Conservation (phyloP, 2,888 invertebrate species). For the Doris montereyensis region DNA sequence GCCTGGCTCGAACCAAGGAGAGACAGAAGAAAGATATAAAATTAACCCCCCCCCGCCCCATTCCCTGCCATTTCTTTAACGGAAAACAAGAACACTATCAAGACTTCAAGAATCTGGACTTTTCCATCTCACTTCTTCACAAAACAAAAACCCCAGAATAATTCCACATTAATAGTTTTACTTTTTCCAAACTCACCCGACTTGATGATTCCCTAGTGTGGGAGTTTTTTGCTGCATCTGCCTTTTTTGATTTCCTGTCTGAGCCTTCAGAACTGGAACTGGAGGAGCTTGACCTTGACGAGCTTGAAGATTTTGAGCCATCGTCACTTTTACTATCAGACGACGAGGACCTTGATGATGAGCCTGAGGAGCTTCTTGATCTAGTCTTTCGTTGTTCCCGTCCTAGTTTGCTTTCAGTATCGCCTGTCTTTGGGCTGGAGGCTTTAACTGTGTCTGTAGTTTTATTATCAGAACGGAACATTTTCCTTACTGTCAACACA, state of each 20-base stretch:
- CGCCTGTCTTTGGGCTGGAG: neutral
- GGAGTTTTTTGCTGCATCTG: neutral
- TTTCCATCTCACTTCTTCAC: constrained; percentile 6
- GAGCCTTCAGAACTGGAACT: constrained; percentile 29
- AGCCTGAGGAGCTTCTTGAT: constrained; percentile 38
- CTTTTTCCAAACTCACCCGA: neutral
- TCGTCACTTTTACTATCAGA: constrained; percentile 39
- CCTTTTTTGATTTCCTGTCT: neutral
- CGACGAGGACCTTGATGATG: constrained; percentile 51
- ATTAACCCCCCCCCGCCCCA: no score
- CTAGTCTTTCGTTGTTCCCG: neutral
- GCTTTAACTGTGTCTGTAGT: no score
- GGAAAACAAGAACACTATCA: no score
- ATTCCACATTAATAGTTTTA: constrained; percentile 6
- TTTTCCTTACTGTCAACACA: no score
- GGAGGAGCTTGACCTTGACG: neutral
- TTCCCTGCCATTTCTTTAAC: no score
- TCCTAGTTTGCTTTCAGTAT: neutral
- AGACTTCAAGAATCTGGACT: no score
- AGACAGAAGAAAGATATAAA: no score
- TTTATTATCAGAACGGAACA: no score
- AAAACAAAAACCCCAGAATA: neutral
- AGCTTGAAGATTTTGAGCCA: constrained; percentile 36
- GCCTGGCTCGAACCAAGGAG: no score
- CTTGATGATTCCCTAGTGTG: neutral